Base-by-base conservation (phyloP, 2,113 vertebrate genomes). In the Gasterosteus aculeatus region DNA sequence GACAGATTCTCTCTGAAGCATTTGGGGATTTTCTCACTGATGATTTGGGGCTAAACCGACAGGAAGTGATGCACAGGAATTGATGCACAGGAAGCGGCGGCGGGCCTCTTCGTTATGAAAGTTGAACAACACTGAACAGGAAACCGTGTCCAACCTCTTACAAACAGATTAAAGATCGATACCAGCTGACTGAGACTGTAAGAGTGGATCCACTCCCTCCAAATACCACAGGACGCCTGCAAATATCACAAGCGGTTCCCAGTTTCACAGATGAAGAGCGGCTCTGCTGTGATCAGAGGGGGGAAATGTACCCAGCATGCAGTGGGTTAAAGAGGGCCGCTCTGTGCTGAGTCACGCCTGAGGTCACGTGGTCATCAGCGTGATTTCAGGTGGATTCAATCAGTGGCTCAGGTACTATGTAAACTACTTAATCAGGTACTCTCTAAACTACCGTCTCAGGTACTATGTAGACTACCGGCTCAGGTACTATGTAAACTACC, bases 171-270 rank as follows among this genome's bases (percentile, higher is more conserved):
- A 16, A 1, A n/a, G 46, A 51, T 16, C 8, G 31, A 18, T 59
- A 56, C 33, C 61, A 31, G 42, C 61, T 29, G 61, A 16, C 9
- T 0, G 29, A 38, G 10, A 0, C 22, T 18, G 56, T 19, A 0
- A 26, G 41, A 19, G 6, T n/a, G 19, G 5, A 57, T 46, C 53
- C 41, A 3, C 38, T 33, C 60, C 61, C 62, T 60, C 7, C 10
- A 9, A 44, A 68, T 10, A 7, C 46, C 75, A 19, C 81, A 66
- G 38, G 2, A 9, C 35, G 19, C 19, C 74, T 73, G 44, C 6
- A 81, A 75, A 87, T 85, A 47, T 65, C 74, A 77, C 87, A 70
- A 2, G 1, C 4, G 59, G 12, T 10, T 71, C 77, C 15, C 6
- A 47, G 61, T 76, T 82, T 72, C 78, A 61, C 84, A 73, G 51